Evolutionary conservation across 1,140 invertebrate genomes (phyloP).

Genomic region (Drosophila lowei): DNA sequence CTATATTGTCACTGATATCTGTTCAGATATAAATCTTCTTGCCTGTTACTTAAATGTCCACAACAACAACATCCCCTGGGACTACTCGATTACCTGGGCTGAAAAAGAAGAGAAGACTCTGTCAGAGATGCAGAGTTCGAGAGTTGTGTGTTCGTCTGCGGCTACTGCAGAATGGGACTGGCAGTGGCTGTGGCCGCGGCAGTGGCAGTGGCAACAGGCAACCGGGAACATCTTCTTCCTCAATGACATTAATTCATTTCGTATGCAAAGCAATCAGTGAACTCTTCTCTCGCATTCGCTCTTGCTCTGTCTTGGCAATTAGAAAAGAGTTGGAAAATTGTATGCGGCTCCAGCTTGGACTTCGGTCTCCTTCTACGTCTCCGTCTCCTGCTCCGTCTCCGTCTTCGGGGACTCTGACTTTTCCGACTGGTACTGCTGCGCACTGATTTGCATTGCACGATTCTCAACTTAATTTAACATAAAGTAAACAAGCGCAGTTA

Average conservation of each 20-base stretch:
- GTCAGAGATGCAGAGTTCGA: background rate
- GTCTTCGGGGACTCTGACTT: conserved; percentile 37
- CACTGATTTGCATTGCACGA: conserved; percentile 83
- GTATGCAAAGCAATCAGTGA: conserved; percentile 79
- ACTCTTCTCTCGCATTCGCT: conserved; percentile 40
- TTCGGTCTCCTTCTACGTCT: conserved; percentile 24
- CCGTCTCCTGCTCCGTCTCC: conserved; percentile 16
- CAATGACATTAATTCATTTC: conserved; percentile 82
- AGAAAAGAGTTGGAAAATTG: conserved; percentile 81
- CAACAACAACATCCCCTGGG: no score
- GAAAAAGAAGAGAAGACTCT: conserved; percentile 11
- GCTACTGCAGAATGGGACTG: conserved; percentile 43
- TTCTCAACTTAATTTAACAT: conserved; percentile 83
- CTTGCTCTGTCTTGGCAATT: conserved; percentile 65
- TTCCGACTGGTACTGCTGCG: conserved; percentile 58
- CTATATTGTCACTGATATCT: no score
- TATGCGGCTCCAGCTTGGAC: conserved; percentile 56
- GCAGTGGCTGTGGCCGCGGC: no score
- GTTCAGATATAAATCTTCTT: no score
- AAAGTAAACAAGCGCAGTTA: conserved; percentile 82
- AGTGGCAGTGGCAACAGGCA: conserved; percentile 53
- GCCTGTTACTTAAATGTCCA: no score
- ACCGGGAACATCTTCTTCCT: conserved; percentile 78
- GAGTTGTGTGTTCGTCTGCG: conserved; percentile 14
- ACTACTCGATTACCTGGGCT: background rate